Percentiles rank a stretch among this genome's conserved stretches.
phyloP scores from a whole-genome alignment of 2,113 vertebrate genomes.

The Cochlearius cochlearius region DNA sequence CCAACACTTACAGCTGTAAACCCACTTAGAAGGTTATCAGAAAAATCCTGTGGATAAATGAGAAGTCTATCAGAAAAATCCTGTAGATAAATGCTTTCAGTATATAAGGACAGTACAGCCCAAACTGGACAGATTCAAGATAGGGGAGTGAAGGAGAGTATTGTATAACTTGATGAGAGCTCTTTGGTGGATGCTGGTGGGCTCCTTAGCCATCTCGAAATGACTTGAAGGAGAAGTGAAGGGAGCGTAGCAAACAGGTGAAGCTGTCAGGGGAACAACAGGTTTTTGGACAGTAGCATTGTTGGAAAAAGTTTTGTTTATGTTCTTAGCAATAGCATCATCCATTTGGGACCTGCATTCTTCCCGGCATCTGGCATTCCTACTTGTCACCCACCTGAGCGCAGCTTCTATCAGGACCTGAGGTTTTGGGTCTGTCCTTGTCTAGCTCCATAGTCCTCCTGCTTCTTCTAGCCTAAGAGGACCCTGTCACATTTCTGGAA shows the following conservation, averaged over 20 bases:
- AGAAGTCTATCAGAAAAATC: not conserved
- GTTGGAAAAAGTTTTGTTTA: not conserved
- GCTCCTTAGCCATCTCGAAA: not conserved
- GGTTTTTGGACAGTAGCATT: not conserved
- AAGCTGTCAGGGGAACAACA: not conserved
- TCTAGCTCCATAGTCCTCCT: not conserved
- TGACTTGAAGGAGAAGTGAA: not conserved
- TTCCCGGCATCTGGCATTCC: not conserved
- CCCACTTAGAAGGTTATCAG: not conserved
- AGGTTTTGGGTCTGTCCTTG: not conserved
- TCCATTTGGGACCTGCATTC: not conserved
- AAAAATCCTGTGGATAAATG: not conserved
- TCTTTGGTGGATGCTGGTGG: not conserved
- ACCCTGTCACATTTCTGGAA: not conserved
- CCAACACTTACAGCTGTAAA: not conserved
- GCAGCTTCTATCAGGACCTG: not conserved
- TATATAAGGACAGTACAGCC: not conserved
- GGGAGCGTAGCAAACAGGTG: not conserved
- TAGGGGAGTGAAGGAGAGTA: not conserved
- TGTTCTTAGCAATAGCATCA: not conserved
- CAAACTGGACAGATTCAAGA: not conserved
- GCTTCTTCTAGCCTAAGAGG: not conserved
- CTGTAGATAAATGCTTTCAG: not conserved
- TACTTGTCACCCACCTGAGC: not conserved
- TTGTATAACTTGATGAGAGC: not conserved